These are phyloP conservation scores for Cephus rjabovi DNA, from an alignment of 2,888 invertebrate species.

Conservation along the genomic window DNA sequence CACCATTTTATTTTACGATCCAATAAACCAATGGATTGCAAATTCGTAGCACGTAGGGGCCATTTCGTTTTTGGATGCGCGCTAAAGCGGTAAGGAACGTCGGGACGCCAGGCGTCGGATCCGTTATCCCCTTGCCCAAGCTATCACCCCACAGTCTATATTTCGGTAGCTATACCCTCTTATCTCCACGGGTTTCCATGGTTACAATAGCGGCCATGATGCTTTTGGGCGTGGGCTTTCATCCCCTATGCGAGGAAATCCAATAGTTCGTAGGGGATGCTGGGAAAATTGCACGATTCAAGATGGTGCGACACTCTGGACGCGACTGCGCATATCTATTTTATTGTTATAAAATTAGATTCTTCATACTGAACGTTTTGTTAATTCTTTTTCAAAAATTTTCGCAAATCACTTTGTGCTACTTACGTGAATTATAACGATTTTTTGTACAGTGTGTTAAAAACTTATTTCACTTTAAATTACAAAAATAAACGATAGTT, in stretches of 20 bases:
- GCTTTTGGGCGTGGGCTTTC: constrained; percentile 44
- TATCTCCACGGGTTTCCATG: constrained; percentile 43
- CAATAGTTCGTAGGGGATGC: constrained; percentile 8
- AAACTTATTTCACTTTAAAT: background rate
- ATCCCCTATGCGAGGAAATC: constrained; percentile 10
- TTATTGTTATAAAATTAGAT: background rate
- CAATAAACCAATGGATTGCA: constrained; percentile 46
- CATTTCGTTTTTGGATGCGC: constrained; percentile 12
- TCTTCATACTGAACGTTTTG: background rate
- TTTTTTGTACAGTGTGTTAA: background rate
- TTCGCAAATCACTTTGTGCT: background rate
- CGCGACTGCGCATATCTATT: background rate
- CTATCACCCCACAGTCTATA: constrained; percentile 6
- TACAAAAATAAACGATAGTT: background rate
- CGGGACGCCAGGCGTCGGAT: constrained; percentile 5
- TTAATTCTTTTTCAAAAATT: background rate
- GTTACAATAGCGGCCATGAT: constrained; percentile 50
- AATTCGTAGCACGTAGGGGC: constrained; percentile 40
- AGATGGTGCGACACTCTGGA: constrained; percentile 29
- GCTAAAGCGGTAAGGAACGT: background rate
- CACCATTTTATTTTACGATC: constrained; percentile 38
- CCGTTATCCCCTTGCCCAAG: background rate
- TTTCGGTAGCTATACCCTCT: constrained; percentile 20
- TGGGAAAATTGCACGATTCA: constrained; percentile 5
- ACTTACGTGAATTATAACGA: background rate